These are phyloP conservation scores for Mesocricetus auratus DNA, from an alignment of 2,113 vertebrate genomes.

Conservation along the genomic window DNA sequence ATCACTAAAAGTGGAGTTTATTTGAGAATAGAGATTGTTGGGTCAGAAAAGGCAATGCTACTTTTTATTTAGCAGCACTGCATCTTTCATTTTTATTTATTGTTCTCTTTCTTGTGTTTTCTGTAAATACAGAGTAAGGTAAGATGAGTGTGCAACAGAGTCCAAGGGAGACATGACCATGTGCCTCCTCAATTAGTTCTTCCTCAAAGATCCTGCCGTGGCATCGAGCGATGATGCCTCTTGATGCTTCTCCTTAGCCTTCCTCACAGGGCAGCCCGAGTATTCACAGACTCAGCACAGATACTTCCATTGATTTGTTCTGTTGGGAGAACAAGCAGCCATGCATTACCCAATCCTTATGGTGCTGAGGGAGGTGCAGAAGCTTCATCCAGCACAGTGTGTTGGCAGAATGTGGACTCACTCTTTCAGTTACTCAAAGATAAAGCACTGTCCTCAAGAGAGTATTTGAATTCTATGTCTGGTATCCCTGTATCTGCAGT, in stretches of 20 bases:
- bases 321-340: neutral
- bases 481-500: neutral
- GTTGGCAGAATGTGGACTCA: neutral
- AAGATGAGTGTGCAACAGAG: neutral
- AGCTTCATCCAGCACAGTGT: neutral
- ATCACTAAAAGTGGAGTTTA: neutral
- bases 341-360: neutral
- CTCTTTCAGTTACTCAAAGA: neutral
- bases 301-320: neutral
- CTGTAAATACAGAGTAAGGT: neutral
- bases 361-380: neutral
- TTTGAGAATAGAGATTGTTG: conserved; percentile 46
- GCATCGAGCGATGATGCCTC: neutral
- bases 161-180: neutral
- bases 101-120: conserved; percentile 2
- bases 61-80: neutral
- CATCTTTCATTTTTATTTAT: neutral
- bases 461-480: neutral
- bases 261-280: neutral
- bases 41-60: neutral
- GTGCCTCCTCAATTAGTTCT: neutral
- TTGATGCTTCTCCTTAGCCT: neutral
- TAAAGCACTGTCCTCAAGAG: neutral
- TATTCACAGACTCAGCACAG: neutral
- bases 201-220: neutral